These are phyloP conservation scores for Tragulus kanchil DNA, from an alignment of 2,113 vertebrate genomes.

Conservation along the genomic window DNA sequence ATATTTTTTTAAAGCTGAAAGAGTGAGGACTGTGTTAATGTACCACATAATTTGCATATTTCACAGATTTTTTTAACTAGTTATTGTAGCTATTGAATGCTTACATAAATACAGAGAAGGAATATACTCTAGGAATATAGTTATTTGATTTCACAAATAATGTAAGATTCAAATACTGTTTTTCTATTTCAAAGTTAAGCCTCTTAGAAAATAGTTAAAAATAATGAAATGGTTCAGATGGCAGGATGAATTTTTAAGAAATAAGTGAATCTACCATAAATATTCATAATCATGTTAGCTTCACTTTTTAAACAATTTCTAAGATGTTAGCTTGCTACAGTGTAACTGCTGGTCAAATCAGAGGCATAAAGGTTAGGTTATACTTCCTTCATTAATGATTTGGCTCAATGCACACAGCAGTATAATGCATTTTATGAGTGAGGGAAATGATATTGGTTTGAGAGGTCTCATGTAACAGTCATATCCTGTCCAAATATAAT, in stretches of 20 bases:
- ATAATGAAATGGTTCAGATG: slow-evolving; percentile 80
- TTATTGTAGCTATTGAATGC: slow-evolving; percentile 43
- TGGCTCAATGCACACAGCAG: slow-evolving; percentile 90
- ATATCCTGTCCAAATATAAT: slow-evolving; percentile 98
- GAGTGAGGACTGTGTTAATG: slow-evolving; percentile 8
- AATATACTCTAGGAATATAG: slow-evolving; percentile 16
- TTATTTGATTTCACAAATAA: slow-evolving; percentile 67
- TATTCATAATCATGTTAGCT: slow-evolving; percentile 89
- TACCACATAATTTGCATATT: slow-evolving; percentile 35
- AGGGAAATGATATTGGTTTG: slow-evolving; percentile 96
- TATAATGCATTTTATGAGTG: slow-evolving; percentile 95
- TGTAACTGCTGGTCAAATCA: slow-evolving; percentile 83
- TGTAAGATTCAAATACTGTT: slow-evolving; percentile 50
- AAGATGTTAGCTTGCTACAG: slow-evolving; percentile 85
- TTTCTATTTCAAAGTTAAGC: slow-evolving; percentile 72
- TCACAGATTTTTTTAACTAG: slow-evolving; percentile 58
- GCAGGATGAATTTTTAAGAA: slow-evolving; percentile 84
- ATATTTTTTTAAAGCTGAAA: slow-evolving; percentile 46
- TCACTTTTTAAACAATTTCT: slow-evolving; percentile 87
- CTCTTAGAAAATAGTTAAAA: slow-evolving; percentile 84
- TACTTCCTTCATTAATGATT: slow-evolving; percentile 89
- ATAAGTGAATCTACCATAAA: slow-evolving; percentile 86
- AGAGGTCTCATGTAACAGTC: slow-evolving; percentile 96
- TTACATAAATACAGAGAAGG: slow-evolving; percentile 54
- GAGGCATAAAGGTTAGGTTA: slow-evolving; percentile 90